Conservation (phyloP, 2,113 vertebrate genomes). For the Oenanthe oenanthe region DNA sequence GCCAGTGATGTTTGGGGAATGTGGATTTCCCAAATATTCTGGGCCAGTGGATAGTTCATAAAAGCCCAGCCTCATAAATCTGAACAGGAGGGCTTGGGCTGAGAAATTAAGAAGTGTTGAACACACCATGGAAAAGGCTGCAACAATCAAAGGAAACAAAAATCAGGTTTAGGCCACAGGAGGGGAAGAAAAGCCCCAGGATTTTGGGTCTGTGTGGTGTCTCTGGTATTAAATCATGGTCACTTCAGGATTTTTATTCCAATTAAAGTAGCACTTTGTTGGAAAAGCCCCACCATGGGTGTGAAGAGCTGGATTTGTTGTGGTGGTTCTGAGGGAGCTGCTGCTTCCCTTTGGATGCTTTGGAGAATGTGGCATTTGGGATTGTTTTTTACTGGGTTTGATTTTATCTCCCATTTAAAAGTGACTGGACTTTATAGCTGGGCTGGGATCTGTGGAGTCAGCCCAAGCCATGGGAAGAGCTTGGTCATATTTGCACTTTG, state of each 20-base stretch:
- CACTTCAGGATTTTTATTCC: constrained; percentile 20
- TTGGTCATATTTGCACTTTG: not conserved
- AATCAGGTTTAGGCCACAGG: not conserved
- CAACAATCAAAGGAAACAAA: not conserved
- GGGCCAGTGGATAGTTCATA: constrained; percentile 20
- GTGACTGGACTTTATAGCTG: not conserved
- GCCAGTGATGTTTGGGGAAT: constrained; percentile 15
- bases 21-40: constrained; percentile 23
- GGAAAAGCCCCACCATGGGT: not conserved
- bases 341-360: not conserved
- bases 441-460: not conserved
- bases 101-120: constrained; percentile 25
- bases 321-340: not conserved
- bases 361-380: not conserved
- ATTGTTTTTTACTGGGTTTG: not conserved
- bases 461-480: not conserved
- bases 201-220: not conserved
- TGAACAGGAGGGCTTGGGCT: not conserved
- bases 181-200: not conserved
- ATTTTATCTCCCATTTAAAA: not conserved
- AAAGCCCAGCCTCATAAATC: constrained; percentile 45
- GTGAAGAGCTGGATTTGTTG: not conserved
- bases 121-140: not conserved
- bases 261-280: not conserved
- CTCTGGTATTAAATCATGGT: constrained; percentile 38